Evolutionary conservation across 2,888 invertebrate species (phyloP).

Genomic region (Parasteatoda lunata): DNA sequence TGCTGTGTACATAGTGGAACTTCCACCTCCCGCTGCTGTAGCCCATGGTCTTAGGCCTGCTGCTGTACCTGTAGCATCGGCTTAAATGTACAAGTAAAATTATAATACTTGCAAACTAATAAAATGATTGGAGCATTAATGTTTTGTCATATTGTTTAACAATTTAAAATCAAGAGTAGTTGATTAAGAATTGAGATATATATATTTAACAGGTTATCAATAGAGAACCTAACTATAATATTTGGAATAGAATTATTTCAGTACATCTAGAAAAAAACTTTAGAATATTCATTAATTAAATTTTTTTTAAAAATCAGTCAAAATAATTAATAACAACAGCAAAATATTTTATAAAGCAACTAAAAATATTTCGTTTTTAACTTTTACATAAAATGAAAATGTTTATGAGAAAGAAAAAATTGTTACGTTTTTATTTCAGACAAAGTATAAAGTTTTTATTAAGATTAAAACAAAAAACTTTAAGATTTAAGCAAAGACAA

Average conservation of each 20-base stretch:
- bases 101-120: neutral
- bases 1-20: constrained; percentile 24
- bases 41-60: constrained; percentile 12
- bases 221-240: neutral
- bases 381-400: too few relatives aligned
- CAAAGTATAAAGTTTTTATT: too few relatives aligned
- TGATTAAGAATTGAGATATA: neutral
- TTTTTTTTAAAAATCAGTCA: too few relatives aligned
- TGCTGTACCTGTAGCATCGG: neutral
- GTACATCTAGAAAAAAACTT: neutral
- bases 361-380: too few relatives aligned
- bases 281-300: too few relatives aligned
- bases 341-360: too few relatives aligned
- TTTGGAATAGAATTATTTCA: neutral
- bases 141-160: neutral
- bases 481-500: too few relatives aligned
- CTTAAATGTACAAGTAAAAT: neutral
- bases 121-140: neutral
- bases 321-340: too few relatives aligned
- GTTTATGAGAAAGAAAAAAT: too few relatives aligned
- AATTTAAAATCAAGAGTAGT: neutral
- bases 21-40: constrained; percentile 36
- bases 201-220: neutral
- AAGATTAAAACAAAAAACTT: too few relatives aligned
- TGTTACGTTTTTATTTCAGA: too few relatives aligned